Percentiles rank a stretch among this genome's conserved stretches.
phyloP scores from a whole-genome alignment of 2,113 vertebrate species.

The Brachypodius melanocephalos region DNA sequence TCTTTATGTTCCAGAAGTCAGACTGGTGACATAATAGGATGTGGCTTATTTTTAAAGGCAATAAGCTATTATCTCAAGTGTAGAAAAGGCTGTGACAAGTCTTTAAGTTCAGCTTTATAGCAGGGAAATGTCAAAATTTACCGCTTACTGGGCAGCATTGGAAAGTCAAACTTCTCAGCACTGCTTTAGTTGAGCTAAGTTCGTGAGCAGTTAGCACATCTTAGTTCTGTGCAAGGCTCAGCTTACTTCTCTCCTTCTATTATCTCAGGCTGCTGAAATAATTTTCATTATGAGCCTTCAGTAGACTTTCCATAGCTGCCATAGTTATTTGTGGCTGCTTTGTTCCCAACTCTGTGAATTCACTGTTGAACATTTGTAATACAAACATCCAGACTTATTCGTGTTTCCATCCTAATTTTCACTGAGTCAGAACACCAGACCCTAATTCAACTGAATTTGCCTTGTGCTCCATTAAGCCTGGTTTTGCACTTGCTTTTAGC shows the following conservation, averaged over 20 bases:
- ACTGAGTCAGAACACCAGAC: neutral
- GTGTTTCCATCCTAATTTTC: neutral
- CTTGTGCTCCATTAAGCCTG: neutral
- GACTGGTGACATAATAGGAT: neutral
- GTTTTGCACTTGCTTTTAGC: neutral
- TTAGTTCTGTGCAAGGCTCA: neutral
- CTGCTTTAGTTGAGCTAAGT: neutral
- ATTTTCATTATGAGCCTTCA: neutral
- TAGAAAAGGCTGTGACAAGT: neutral
- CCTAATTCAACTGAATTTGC: neutral
- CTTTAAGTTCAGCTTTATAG: neutral
- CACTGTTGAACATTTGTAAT: neutral
- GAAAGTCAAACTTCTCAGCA: neutral
- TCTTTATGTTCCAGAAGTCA: neutral
- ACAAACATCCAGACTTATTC: neutral
- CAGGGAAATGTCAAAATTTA: neutral
- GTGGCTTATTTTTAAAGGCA: neutral
- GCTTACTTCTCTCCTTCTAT: neutral
- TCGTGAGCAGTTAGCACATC: neutral
- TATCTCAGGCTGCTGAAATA: neutral
- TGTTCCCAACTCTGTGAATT: neutral
- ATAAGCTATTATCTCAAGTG: neutral
- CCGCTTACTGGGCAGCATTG: neutral
- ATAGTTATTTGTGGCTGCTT: neutral
- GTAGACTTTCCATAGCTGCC: neutral